Evolutionary conservation across 2,797 vertebrate genomes (phyloP).

Genomic region (Chaenodraco wilsoni): DNA sequence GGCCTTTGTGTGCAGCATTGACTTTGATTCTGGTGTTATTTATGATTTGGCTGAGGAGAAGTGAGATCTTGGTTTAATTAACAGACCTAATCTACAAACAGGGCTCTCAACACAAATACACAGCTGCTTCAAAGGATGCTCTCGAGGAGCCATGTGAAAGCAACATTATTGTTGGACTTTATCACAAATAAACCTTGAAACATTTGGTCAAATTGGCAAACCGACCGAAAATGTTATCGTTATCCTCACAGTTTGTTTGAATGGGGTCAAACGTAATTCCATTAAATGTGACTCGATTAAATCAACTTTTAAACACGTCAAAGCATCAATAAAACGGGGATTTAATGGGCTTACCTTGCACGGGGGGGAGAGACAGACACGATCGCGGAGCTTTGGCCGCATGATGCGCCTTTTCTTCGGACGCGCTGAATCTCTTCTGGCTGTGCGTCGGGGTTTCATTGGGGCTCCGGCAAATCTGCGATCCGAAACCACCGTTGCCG

Average conservation of each 20-base stretch:
- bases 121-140: constrained; percentile 58
- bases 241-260: not conserved
- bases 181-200: constrained; percentile 27
- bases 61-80: constrained; percentile 70
- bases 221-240: not conserved
- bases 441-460: constrained; percentile 59
- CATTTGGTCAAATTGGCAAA: constrained; percentile 16
- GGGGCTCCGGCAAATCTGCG: constrained; percentile 71
- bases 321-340: not conserved
- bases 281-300: not conserved
- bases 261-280: not conserved
- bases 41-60: constrained; percentile 62
- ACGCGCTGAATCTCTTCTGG: constrained; percentile 59
- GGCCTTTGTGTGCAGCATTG: constrained; percentile 43
- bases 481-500: constrained; percentile 62
- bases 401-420: constrained; percentile 75
- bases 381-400: constrained; percentile 70
- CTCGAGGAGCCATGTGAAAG: constrained; percentile 36
- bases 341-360: constrained; percentile 72
- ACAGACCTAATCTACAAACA: constrained; percentile 59
- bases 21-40: constrained; percentile 71
- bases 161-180: constrained; percentile 22
- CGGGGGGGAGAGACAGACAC: constrained; percentile 69
- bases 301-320: not conserved
- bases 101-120: constrained; percentile 47